Base-by-base conservation (phyloP, 2,113 vertebrate species). In the Oryzias javanicus region DNA sequence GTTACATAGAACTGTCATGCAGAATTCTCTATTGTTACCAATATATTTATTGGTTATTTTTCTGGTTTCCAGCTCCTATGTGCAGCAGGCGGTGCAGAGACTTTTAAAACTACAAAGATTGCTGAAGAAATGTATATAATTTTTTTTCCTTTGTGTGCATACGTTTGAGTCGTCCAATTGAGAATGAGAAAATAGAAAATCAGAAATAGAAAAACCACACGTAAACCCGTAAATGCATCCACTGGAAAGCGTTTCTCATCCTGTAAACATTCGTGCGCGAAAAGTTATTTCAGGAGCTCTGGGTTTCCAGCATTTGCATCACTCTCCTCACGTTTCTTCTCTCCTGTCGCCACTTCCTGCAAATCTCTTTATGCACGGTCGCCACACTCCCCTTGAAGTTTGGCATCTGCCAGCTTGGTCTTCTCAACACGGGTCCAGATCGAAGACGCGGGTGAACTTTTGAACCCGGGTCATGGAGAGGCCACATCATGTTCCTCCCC, bases 381-480 rank as follows among this genome's bases (percentile, higher is more conserved):
- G 22, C 25, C 47, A 15, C 53, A 20, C 24, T 13, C 41, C 17
- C 20, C 27, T 19, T 14, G 19, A 18, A 65, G 49, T 46, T 67
- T 49, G 47, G 45, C 16, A 4, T 29, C 49, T 44, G 8, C 78
- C 47, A 79, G 72, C 71, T 48, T 24, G 41, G 29, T 76, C 87
- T 83, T 53, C 6, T 41, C 60, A 81, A 79, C 60, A 49, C 18
- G 27, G n/a, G 49, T 68, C 46, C 59, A 73, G 72, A 85, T 83
- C 75, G 78, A 58, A 69, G 48, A 64, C 83, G 85, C 60, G 84
- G 81, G 55, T 74, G 66, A 77, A 67, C 72, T 52, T 70, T 88
- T 91, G 85, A 84, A 60, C 60, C 15, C 8, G 46, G 22, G 53
- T 57, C 57, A n/a, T 41, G 64, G 55, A 49, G 49, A 45, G 51